Base-by-base conservation (phyloP, 2,888 invertebrate genomes). In the Limulus polyphemus region DNA sequence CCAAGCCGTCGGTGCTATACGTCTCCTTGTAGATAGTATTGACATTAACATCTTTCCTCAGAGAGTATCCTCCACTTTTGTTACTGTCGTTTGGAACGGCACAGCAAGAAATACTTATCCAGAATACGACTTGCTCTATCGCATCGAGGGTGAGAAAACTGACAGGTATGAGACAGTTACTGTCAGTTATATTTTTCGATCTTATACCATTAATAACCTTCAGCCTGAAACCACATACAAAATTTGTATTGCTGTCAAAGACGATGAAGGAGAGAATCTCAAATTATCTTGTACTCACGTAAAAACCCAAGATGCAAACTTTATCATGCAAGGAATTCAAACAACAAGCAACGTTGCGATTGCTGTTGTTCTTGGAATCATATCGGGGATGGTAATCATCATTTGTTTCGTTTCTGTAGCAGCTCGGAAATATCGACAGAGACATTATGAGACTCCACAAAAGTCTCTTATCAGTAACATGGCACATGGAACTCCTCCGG, bases 191-290 rank as follows among this genome's bases (percentile, higher is more conserved):
- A 67, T 70, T 51, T 69, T 71, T 16, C 67, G 70, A 16, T 70
- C 70, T 2, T 78, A 75, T 69, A 77, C 77, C 55, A 73, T 79
- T 17, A 73, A 71, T 50, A 73, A 75, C 55, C 70, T 79, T 12
- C 70, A 71, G 61, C 76, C 79, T 11, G 69, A 72, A 48, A 76
- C 77, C 11, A 68, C 67, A 3, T 79, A 79, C 68, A 75, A 76
- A 67, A 74, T 78, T 65, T 79, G 79, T 68, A 72, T 79, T 46
- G 74, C 76, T 14, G 73, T 77, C 50, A 73, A 76, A 57, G 69
- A 73, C 72, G 61, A 71, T 67, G 62, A 72, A 69, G 32, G 32
- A 32, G 56, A 71, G 69, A 70, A 73, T 49, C 70, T 76, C 13
- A 71, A 73, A 49, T 69, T 79, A 49, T 73, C 74, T 12, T 76